Percentiles rank a stretch among this genome's conserved stretches.
Evolutionary conservation across 2,888 invertebrate genomes (phyloP).

Genomic region (Trissoscelio sp.): DNA sequence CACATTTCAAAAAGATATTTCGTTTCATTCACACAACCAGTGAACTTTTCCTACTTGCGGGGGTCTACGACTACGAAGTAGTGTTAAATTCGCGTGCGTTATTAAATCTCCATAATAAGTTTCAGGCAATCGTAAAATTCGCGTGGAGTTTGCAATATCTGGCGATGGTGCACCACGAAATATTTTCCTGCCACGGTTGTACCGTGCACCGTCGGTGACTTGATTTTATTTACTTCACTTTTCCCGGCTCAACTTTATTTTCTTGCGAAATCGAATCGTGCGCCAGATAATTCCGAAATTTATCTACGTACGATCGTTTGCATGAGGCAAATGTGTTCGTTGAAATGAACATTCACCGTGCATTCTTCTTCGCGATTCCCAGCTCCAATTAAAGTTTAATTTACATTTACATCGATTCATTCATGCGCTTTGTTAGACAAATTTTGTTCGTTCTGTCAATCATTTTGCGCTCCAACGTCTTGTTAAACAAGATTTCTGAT

Average conservation of each 20-base stretch:
- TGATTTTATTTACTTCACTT: constrained; percentile 67
- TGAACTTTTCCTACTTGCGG: constrained; percentile 44
- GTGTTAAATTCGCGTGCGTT: constrained; percentile 67
- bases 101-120: constrained; percentile 69
- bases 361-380: background rate
- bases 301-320: constrained; percentile 41
- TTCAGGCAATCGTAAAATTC: constrained; percentile 69
- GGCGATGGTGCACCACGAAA: constrained; percentile 55
- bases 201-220: constrained; percentile 36
- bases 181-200: constrained; percentile 60
- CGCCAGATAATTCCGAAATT: constrained; percentile 46
- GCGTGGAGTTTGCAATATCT: constrained; percentile 63
- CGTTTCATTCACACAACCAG: constrained; percentile 32
- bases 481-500: background rate
- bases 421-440: too few relatives aligned
- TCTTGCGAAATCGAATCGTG: constrained; percentile 57
- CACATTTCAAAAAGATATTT: constrained; percentile 59
- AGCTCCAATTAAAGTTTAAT: constrained; percentile 4
- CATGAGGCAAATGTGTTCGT: background rate
- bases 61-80: constrained; percentile 37
- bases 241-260: constrained; percentile 59
- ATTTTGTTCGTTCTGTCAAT: too few relatives aligned
- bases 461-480: too few relatives aligned
- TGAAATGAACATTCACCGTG: background rate
- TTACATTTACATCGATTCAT: background rate